A percentile compares a stretch with the other conserved stretches of the same genome.
Conservation (phyloP, 2,797 vertebrate species). For the Xiphorhynchus erythropygius region DNA sequence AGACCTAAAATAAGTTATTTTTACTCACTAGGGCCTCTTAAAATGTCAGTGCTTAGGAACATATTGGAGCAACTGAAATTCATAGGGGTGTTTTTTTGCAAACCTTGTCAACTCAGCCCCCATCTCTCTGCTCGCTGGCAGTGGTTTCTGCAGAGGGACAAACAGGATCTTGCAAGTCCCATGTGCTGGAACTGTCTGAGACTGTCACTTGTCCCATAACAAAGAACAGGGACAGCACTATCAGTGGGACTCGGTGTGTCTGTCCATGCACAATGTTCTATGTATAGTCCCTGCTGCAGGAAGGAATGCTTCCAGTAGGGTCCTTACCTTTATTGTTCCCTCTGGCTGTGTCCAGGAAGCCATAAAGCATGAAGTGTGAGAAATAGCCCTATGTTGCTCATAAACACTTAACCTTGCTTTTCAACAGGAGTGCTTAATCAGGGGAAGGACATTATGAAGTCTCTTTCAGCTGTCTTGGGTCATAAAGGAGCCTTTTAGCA, state of each 20-base stretch:
- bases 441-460: not conserved
- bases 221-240: not conserved
- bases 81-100: not conserved
- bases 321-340: not conserved
- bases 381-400: not conserved
- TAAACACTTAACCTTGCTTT: not conserved
- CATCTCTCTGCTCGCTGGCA: not conserved
- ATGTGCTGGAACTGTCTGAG: accelerated
- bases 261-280: accelerated
- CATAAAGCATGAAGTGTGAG: not conserved
- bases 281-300: not conserved
- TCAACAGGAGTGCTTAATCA: not conserved
- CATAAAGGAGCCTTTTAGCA: not conserved
- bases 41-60: not conserved
- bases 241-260: not conserved
- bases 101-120: not conserved
- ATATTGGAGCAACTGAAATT: not conserved
- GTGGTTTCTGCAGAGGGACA: not conserved
- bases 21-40: not conserved
- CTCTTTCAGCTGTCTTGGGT: not conserved
- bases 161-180: not conserved
- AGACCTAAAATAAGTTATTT: not conserved
- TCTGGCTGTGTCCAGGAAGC: not conserved
- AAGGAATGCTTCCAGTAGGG: not conserved
- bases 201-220: not conserved